phyloP scores from a whole-genome alignment of 1,140 invertebrate genomes.

The Scaptodrosophila lebanonensis region DNA sequence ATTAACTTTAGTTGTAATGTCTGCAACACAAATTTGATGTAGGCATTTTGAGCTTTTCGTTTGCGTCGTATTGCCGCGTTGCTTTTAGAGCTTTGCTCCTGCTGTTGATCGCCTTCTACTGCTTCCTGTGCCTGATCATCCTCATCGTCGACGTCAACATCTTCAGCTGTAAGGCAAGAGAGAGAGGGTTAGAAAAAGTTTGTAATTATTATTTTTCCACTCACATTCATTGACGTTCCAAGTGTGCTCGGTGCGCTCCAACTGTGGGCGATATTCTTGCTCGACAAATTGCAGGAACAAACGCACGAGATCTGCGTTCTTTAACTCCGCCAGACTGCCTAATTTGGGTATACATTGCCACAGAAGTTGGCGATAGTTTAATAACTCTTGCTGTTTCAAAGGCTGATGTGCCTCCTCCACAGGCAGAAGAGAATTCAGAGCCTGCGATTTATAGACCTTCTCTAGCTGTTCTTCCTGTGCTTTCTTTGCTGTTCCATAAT shows the following conservation, averaged over 20 bases:
- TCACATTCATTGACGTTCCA: constrained; percentile 56
- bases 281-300: constrained; percentile 89
- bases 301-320: constrained; percentile 86
- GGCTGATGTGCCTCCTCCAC: neutral
- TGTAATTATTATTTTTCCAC: neutral
- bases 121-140: constrained; percentile 40
- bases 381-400: constrained; percentile 42
- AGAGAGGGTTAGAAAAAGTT: neutral
- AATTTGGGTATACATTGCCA: constrained; percentile 88
- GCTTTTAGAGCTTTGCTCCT: constrained; percentile 32
- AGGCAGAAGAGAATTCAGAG: constrained; percentile 36
- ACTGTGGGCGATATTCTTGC: constrained; percentile 79
- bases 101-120: constrained; percentile 9
- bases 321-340: constrained; percentile 85
- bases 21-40: constrained; percentile 58
- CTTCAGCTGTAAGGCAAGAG: constrained; percentile 29
- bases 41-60: constrained; percentile 21
- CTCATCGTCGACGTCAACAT: constrained; percentile 35
- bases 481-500: constrained; percentile 29
- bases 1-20: constrained; percentile 78
- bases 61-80: constrained; percentile 16
- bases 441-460: constrained; percentile 13
- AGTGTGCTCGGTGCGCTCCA: constrained; percentile 58
- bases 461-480: neutral
- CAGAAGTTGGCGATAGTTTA: constrained; percentile 87